Evolutionary conservation across 2,113 vertebrate genomes (phyloP), one percentile per base, ranked within the genome.

Genomic region (Lonchura striata): DNA sequence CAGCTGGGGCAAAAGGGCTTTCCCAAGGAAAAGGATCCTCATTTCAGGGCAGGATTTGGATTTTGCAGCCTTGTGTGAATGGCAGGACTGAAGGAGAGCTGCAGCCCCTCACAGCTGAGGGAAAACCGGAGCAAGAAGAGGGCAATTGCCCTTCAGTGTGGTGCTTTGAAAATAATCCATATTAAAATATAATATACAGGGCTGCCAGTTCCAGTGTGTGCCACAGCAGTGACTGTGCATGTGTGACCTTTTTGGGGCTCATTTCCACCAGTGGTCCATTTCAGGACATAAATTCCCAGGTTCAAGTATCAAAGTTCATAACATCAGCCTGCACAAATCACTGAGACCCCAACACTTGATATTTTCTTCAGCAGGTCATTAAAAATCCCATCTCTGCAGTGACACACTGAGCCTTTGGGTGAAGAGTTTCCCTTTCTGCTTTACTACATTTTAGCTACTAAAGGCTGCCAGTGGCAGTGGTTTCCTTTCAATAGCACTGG

Each of bases 171-270:
- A 66, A 20, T 3, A 27, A 60, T 49, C 42, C 46, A 50, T 44
- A 47, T 47, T 33, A 27, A 28, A 41, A 50, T 4, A 9, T 1
- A 7, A 46, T 3, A 4, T 3, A 5, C 2, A 15, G 31, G 21
- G 44, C 37, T 64, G 49, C 22, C 28, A 47, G 41, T 37, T 50
- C 18, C 80, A 35, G n/a, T 0, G 3, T 2, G 20, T 35, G 8
- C 27, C 4, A 18, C 15, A 28, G 41, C 64, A n/a, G 28, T 13
- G 37, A 17, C 46, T 22, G 37, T 11, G 22, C 8, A 4, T 0
- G 5, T 21, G n/a, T 28, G 52, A 56, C 39, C 13, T 25, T 47
- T 65, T 8, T 1, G 49, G 61, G 54, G 56, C 74, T 1, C 49
- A 13, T 60, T 85, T 61, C 66, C 59, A 11, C 27, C 57, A 24